Percentiles rank a stretch among this genome's conserved stretches.
These are phyloP conservation scores for Canis aureus DNA, from an alignment of 2,113 vertebrate genomes.

Conservation along the genomic window DNA sequence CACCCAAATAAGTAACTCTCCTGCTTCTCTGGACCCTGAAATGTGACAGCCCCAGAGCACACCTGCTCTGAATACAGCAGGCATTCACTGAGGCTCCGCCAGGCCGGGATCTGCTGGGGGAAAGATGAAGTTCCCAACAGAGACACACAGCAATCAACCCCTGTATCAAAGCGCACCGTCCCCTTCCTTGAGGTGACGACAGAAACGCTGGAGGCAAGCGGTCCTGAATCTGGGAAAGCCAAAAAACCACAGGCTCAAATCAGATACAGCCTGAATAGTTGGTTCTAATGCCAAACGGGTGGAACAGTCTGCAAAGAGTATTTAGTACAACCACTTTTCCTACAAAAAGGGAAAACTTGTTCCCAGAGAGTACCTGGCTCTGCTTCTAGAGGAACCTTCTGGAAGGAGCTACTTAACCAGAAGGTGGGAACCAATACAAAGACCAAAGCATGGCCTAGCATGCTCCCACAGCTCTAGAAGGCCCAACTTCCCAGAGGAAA, in stretches of 20 bases:
- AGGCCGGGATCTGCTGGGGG: background rate
- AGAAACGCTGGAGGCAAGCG: background rate
- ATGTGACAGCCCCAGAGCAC: background rate
- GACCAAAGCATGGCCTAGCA: background rate
- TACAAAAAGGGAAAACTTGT: background rate
- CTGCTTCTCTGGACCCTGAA: background rate
- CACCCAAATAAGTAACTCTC: background rate
- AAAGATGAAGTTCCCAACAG: background rate
- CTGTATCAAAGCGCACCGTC: background rate
- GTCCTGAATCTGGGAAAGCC: background rate
- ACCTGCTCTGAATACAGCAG: background rate
- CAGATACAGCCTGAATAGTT: background rate
- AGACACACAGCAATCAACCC: background rate
- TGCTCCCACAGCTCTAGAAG: background rate
- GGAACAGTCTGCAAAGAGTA: background rate
- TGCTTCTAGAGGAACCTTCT: background rate
- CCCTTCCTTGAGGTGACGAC: background rate
- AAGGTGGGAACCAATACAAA: too few species aligned
- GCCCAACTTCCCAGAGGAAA: background rate
- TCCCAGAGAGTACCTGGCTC: background rate
- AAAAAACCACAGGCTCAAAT: background rate
- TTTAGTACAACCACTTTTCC: background rate
- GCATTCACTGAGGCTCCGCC: background rate
- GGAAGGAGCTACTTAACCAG: background rate
- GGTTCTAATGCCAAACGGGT: background rate